Evolutionary conservation across 2,888 invertebrate genomes (phyloP).

Genomic region (Latrodectus elegans): DNA sequence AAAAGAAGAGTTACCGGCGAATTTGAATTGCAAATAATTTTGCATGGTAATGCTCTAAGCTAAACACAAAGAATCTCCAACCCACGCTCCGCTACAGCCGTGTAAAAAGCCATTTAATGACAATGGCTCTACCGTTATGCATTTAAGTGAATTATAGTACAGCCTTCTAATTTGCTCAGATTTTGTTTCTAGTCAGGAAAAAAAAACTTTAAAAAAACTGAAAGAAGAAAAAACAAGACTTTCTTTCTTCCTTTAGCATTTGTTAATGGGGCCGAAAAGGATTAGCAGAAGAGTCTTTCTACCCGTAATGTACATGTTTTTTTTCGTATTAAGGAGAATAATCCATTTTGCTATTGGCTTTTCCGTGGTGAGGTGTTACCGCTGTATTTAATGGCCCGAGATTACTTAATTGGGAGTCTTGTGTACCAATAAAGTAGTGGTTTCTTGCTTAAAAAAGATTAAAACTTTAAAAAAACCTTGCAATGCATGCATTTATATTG

Average conservation of each 20-base stretch:
- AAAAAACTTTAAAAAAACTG: conserved; percentile 6
- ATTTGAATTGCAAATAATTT: conserved; percentile 65
- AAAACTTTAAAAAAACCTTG: conserved; percentile 28
- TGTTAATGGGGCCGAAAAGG: conserved; percentile 66
- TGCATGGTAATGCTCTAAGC: conserved; percentile 35
- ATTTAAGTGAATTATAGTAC: conserved; percentile 60
- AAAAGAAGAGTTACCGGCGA: conserved; percentile 47
- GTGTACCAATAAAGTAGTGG: conserved; percentile 25
- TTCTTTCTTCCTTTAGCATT: conserved; percentile 62
- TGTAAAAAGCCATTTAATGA: conserved; percentile 66
- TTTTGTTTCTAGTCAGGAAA: conserved; percentile 52
- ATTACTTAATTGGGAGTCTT: conserved; percentile 63
- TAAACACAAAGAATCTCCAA: conserved; percentile 42
- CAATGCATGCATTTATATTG: conserved; percentile 27
- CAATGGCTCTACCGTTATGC: conserved; percentile 59
- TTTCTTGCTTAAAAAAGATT: conserved; percentile 43
- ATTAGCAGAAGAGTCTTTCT: conserved; percentile 44
- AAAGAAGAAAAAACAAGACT: conserved; percentile 43
- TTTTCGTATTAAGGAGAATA: conserved; percentile 53
- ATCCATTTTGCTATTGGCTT: conserved; percentile 65
- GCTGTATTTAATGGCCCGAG: conserved; percentile 61
- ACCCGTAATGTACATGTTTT: conserved; percentile 27
- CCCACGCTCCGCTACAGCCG: conserved; percentile 44
- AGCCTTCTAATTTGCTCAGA: conserved; percentile 66
- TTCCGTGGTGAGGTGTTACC: conserved; percentile 52